Evolutionary conservation across 2,797 vertebrate genomes (phyloP).

Genomic region (Micromesistius poutassou): DNA sequence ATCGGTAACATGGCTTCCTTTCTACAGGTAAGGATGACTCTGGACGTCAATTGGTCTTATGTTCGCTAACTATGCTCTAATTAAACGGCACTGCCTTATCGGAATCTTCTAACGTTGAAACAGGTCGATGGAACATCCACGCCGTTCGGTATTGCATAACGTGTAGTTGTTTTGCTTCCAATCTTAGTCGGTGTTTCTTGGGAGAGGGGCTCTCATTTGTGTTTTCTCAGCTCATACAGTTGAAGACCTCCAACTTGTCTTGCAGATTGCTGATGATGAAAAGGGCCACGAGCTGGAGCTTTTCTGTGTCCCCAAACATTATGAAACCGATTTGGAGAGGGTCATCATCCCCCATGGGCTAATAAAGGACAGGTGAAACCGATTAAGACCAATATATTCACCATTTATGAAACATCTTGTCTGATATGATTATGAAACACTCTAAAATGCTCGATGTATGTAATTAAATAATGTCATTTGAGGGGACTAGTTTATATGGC

Average conservation of each 20-base stretch:
- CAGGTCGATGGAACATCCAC: not conserved
- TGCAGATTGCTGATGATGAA: slow-evolving; percentile 76
- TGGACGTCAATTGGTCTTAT: not conserved
- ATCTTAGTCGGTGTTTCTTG: not conserved
- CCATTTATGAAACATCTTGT: not conserved
- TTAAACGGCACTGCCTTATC: not conserved
- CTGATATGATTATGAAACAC: not conserved
- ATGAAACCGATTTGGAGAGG: slow-evolving; percentile 77
- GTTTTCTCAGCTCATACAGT: slow-evolving; percentile 14
- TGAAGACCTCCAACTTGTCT: slow-evolving; percentile 15
- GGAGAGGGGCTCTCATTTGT: not conserved
- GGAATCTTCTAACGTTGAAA: not conserved
- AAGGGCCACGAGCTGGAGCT: slow-evolving; percentile 75
- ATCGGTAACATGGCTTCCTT: slow-evolving; percentile 67
- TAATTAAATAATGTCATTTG: not conserved
- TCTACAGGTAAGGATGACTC: slow-evolving; percentile 66
- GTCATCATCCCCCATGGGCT: slow-evolving; percentile 83
- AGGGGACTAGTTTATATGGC: not conserved
- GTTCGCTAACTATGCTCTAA: not conserved
- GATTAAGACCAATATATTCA: not conserved
- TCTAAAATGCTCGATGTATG: not conserved
- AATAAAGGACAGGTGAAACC: slow-evolving; percentile 79
- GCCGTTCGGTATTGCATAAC: not conserved
- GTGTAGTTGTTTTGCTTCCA: not conserved
- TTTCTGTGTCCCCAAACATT: slow-evolving; percentile 80